Evolutionary conservation across 2,113 vertebrate species (phyloP).

Genomic region (Trachemys scripta): DNA sequence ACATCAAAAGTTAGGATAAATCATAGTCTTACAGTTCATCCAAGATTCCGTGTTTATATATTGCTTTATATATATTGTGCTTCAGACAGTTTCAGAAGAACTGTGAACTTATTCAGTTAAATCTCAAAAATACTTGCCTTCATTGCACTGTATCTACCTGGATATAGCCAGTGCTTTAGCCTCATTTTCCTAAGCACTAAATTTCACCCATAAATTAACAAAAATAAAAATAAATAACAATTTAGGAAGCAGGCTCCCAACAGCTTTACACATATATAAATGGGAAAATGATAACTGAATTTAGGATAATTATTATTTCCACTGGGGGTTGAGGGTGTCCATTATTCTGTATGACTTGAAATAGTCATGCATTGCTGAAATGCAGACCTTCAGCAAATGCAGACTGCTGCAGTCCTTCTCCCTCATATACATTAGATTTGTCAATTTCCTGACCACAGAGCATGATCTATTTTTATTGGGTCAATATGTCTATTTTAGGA

Average conservation of each 20-base stretch:
- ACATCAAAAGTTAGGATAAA: neutral
- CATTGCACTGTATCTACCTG: neutral
- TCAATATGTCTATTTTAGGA: conserved; percentile 25
- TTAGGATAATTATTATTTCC: conserved; percentile 15
- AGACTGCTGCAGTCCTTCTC: conserved; percentile 12
- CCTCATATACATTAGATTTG: neutral
- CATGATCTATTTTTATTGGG: conserved; percentile 10
- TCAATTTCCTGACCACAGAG: conserved; percentile 12
- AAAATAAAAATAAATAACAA: neutral
- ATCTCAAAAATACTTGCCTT: neutral
- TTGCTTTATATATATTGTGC: fast-evolving
- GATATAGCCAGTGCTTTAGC: neutral
- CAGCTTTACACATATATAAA: neutral
- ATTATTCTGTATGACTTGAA: neutral
- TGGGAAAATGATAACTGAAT: neutral
- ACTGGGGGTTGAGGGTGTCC: neutral
- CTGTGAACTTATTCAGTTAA: neutral
- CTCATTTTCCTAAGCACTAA: neutral
- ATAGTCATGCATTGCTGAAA: conserved; percentile 16
- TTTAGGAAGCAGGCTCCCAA: neutral
- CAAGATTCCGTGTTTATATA: neutral
- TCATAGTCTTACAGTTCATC: neutral
- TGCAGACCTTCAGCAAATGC: neutral
- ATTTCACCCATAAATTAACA: neutral
- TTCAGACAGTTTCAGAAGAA: neutral